Conservation (phyloP, 1,140 invertebrate species). For the Drosophila seguyi region DNA sequence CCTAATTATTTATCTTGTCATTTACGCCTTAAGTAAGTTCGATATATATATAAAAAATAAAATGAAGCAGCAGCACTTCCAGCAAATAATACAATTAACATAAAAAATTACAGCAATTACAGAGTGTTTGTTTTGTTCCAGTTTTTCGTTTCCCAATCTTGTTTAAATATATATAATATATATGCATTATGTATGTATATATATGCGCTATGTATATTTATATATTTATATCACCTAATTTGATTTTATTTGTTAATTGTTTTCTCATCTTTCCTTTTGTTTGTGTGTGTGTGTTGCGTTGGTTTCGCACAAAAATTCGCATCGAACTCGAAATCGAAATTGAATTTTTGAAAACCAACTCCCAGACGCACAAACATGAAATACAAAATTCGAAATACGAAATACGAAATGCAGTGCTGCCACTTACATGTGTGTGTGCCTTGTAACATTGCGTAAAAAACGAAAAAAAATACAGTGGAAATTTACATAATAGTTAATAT, state of each 20-base stretch:
- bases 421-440: slow-evolving; percentile 54
- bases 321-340: background rate
- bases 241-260: slow-evolving; percentile 46
- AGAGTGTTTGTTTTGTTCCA: slow-evolving; percentile 31
- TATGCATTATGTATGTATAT: slow-evolving; percentile 39
- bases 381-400: slow-evolving; percentile 42
- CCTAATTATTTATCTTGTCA: slow-evolving; percentile 78
- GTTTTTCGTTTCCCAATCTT: slow-evolving; percentile 22
- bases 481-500: slow-evolving; percentile 83
- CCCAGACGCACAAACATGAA: slow-evolving; percentile 23
- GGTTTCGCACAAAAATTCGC: slow-evolving; percentile 2
- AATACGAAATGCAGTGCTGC: slow-evolving; percentile 63
- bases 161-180: slow-evolving; percentile 2
- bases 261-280: slow-evolving; percentile 21
- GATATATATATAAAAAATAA: slow-evolving; percentile 65
- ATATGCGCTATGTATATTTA: slow-evolving; percentile 42
- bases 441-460: slow-evolving; percentile 64
- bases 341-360: background rate
- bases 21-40: slow-evolving; percentile 78
- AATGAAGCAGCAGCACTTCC: slow-evolving; percentile 74
- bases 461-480: slow-evolving; percentile 65
- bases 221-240: slow-evolving; percentile 55
- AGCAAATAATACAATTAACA: slow-evolving; percentile 80
- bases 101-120: slow-evolving; percentile 73
- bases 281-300: background rate